These are phyloP conservation scores for Caprella mutica DNA, from an alignment of 2,888 invertebrate genomes.

Conservation along the genomic window DNA sequence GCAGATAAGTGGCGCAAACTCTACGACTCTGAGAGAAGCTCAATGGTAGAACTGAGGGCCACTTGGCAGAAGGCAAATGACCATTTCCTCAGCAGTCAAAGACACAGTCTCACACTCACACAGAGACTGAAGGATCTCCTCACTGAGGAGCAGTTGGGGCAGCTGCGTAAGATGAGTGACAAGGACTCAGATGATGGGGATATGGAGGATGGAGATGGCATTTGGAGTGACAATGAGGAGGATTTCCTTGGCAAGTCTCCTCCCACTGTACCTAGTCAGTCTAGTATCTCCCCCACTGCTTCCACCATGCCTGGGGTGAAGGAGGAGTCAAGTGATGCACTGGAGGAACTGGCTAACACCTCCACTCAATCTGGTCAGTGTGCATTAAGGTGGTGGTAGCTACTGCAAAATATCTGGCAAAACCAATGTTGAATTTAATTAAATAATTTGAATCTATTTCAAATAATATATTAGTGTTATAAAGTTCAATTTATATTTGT, in stretches of 20 bases:
- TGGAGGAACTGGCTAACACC: no score
- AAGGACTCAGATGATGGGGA: not conserved
- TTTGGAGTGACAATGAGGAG: not conserved
- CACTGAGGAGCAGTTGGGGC: conserved; percentile 42
- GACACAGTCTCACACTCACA: conserved; percentile 43
- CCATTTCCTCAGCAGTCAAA: conserved; percentile 44
- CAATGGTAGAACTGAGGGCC: conserved; percentile 39
- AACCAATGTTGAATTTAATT: no score
- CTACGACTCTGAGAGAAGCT: conserved; percentile 17
- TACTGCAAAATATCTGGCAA: no score
- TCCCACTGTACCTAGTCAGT: not conserved
- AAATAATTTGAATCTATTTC: no score
- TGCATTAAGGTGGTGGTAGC: no score
- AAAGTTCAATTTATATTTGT: no score
- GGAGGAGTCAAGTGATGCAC: no score
- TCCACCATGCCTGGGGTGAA: no score
- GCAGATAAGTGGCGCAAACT: conserved; percentile 36
- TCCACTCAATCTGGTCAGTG: no score
- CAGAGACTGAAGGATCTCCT: conserved; percentile 42
- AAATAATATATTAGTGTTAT: no score
- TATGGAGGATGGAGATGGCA: not conserved
- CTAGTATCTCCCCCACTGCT: conserved; percentile 2
- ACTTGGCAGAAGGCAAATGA: conserved; percentile 44
- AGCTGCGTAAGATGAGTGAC: no score
- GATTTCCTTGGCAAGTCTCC: not conserved